Evolutionary conservation across 2,113 vertebrate genomes (phyloP).

Genomic region (Pan troglodytes): NHGRI_mPanTro3-v2.1_pri NC_072402.2:12286501-12287000

Average conservation of each 20-base stretch:
- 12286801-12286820: neutral
- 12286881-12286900: constrained; percentile 48
- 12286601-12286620: neutral
- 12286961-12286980: neutral
- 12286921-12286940: neutral
- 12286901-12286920: neutral
- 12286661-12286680: constrained; percentile 4
- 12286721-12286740: neutral
- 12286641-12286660: neutral
- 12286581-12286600: neutral
- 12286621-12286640: neutral
- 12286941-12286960: neutral
- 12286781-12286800: neutral
- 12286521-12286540: too few relatives aligned
- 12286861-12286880: constrained; percentile 38
- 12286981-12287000: too few relatives aligned
- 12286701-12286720: neutral
- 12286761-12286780: neutral
- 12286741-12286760: neutral
- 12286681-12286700: neutral
- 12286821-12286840: neutral
- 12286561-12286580: neutral
- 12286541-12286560: neutral
- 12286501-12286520: neutral
- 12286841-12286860: neutral